These are phyloP conservation scores for Drosophila barbarae DNA, from an alignment of 2,888 invertebrate species.

Conservation along the genomic window DNA sequence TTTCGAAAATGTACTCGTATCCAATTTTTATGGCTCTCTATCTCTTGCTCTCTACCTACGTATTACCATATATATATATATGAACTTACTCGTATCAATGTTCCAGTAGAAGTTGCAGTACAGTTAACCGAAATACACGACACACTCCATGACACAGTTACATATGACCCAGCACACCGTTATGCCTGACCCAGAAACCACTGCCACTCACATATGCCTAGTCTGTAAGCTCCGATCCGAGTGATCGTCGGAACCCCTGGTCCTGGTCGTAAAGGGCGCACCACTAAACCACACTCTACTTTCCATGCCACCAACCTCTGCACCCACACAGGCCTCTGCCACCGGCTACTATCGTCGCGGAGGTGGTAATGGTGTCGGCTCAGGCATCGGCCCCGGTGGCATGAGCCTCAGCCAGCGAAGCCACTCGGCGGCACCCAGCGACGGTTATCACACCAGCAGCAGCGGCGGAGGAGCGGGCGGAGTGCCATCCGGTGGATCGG, in stretches of 20 bases:
- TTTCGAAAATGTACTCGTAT: constrained; percentile 44
- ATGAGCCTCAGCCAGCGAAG: constrained; percentile 84
- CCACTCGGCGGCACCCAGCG: constrained; percentile 90
- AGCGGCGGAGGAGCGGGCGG: constrained; percentile 45
- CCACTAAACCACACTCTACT: constrained; percentile 36
- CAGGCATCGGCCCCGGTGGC: constrained; percentile 79
- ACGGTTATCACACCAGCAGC: constrained; percentile 77
- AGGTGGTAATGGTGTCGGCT: constrained; percentile 77
- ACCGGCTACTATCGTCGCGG: constrained; percentile 78
- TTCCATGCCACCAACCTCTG: constrained; percentile 32
- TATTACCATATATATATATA: constrained; percentile 32
- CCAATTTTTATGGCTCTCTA: constrained; percentile 54
- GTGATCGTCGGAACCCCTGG: constrained; percentile 25
- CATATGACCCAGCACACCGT: constrained; percentile 15
- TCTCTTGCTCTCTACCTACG: constrained; percentile 39
- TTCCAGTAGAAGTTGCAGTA: constrained; percentile 70
- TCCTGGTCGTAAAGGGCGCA: constrained; percentile 15
- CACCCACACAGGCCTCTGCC: constrained; percentile 60
- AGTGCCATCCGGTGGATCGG: constrained; percentile 49
- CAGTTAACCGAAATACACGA: constrained; percentile 38
- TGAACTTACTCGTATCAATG: constrained; percentile 47
- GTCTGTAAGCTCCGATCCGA: constrained; percentile 25
- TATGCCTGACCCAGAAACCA: constrained; percentile 30
- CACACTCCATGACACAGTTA: constrained; percentile 26
- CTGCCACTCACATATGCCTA: constrained; percentile 32